These are phyloP conservation scores for Bembecia ichneumoniformis DNA, from an alignment of 2,888 invertebrate species.

Conservation along the genomic window DNA sequence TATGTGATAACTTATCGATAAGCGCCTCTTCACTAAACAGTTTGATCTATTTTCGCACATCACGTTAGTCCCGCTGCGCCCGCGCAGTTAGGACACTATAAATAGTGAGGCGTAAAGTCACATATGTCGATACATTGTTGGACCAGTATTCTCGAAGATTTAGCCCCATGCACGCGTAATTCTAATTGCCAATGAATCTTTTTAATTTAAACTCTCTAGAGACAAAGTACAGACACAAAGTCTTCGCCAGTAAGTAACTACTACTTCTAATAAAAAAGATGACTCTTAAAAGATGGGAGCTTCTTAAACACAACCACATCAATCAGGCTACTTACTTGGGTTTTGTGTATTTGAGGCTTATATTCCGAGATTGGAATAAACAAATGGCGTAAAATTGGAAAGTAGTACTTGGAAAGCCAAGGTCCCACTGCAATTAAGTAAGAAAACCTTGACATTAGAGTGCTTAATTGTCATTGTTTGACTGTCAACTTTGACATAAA, in stretches of 20 bases:
- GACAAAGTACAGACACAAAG: too few species aligned
- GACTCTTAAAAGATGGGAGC: too few species aligned
- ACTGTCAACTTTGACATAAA: too few species aligned
- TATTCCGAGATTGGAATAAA: too few species aligned
- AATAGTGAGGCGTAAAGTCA: conserved; percentile 44
- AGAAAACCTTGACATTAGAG: background rate
- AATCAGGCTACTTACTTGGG: too few species aligned
- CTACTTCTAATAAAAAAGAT: too few species aligned
- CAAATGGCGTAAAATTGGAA: too few species aligned
- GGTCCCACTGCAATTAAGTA: background rate
- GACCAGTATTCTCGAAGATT: conserved; percentile 24
- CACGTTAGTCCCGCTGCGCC: conserved; percentile 26
- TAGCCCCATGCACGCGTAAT: conserved; percentile 5
- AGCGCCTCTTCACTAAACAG: conserved; percentile 14
- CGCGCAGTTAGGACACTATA: conserved; percentile 42
- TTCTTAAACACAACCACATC: too few species aligned
- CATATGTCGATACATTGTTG: conserved; percentile 14
- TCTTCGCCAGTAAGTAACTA: too few species aligned
- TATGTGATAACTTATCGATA: conserved; percentile 13
- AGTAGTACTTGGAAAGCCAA: background rate
- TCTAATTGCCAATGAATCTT: too few species aligned
- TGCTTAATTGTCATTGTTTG: background rate
- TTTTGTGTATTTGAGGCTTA: too few species aligned
- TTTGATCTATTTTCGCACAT: conserved; percentile 27
- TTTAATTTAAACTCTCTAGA: too few species aligned